A percentile compares a stretch with the other conserved stretches of the same genome.
Evolutionary conservation across 2,113 vertebrate genomes (phyloP).

Genomic region (Pterophyllum scalare): DNA sequence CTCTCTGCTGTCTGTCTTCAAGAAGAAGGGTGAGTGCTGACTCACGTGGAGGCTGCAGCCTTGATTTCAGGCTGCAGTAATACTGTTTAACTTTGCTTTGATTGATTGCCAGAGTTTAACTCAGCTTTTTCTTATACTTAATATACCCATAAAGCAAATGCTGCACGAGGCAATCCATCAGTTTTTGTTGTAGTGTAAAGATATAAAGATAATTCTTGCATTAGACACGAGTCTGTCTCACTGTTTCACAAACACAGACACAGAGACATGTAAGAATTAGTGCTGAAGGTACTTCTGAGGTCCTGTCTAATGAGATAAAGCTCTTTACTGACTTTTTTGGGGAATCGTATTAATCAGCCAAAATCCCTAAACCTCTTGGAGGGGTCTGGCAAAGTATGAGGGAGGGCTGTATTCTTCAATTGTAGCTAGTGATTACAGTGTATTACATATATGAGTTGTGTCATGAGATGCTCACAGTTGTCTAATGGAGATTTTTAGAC

Average conservation of each 20-base stretch:
- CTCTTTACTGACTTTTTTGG: slow-evolving; percentile 53
- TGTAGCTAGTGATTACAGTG: neutral
- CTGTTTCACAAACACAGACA: slow-evolving; percentile 1
- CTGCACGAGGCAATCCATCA: neutral
- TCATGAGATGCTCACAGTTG: neutral
- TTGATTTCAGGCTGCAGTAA: neutral
- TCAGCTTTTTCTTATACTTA: neutral
- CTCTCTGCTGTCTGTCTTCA: slow-evolving; percentile 89
- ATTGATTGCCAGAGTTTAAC: neutral
- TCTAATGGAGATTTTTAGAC: neutral
- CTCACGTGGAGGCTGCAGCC: slow-evolving; percentile 1
- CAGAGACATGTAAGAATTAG: neutral
- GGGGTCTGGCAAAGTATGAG: slow-evolving; percentile 24
- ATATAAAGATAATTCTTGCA: neutral
- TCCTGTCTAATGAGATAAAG: slow-evolving; percentile 66
- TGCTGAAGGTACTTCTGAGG: slow-evolving; percentile 13
- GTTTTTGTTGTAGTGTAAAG: neutral
- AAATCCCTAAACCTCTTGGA: slow-evolving; percentile 52
- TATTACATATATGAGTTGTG: neutral
- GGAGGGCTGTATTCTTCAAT: neutral
- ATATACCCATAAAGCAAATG: neutral
- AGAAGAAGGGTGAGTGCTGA: slow-evolving; percentile 90
- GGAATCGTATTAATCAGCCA: slow-evolving; percentile 46
- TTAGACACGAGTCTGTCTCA: neutral
- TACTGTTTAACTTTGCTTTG: neutral